Base-by-base conservation (phyloP, 2,113 vertebrate species). In the Sylvicapra grimmia region DNA sequence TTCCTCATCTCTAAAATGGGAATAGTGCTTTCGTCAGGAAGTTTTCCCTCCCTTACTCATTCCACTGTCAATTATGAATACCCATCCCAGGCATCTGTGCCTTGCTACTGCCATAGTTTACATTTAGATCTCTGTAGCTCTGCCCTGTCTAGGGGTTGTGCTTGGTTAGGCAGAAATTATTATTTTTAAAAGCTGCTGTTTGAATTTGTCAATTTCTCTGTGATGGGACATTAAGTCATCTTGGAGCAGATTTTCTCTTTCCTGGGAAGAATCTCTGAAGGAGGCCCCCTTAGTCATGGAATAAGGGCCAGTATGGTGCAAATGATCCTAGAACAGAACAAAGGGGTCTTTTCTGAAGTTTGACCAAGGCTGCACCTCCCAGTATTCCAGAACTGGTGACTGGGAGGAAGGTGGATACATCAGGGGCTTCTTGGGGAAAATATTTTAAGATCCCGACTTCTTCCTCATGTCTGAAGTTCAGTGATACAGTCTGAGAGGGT, bases 1-100 rank as follows among this genome's bases (percentile, higher is more conserved):
- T 31, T 77, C 56, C 47, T 75, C 14, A 33, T 89, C 93, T 96
- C 56, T 91, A 56, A 94, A 92, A 53, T 33, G 72, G 40, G n/a
- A n/a, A n/a, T n/a, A 77, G 49, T 33, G 25, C 51, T n/a, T 61
- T 25, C 4, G 9, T 63, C 27, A 84, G 54, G 8, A 93, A 6
- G 6, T 33, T 56, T 92, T 23, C 33, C 15, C 72, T 51, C 54
- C 23, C 86, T 33, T 23, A 14, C 21, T 51, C 59, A 44, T 65
- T 47, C 40, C 31, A 3, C 31, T 27, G 10, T 56, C 51, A 12
- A 18, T 11, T 13, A 4, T 25, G 49, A 68, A 59, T 25, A 51
- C 0, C 29, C 16, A 14, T 21, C 51, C 33, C 10, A 12, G 8
- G 21, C 8, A 33, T 56, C 19, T 40, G 21, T 29, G 49, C 58